phyloP scores from a whole-genome alignment of 2,113 vertebrate species.

The Lasiurus borealis region DNA sequence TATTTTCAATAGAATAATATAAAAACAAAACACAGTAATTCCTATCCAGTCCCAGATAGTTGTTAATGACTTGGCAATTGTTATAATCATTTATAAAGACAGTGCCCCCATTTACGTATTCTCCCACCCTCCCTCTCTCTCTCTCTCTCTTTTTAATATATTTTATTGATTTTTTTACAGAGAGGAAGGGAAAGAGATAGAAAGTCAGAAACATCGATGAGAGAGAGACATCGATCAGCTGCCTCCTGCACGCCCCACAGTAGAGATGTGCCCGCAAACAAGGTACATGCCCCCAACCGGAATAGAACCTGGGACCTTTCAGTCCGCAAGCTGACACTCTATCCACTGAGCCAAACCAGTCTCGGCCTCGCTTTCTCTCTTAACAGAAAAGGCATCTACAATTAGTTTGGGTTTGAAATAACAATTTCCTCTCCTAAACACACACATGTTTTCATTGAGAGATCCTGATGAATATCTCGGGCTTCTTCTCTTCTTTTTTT shows the following conservation, averaged over 20 bases:
- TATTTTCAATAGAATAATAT: neutral
- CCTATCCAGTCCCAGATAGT: neutral
- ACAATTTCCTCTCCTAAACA: neutral
- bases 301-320: too few relatives aligned
- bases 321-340: too few relatives aligned
- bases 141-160: too few relatives aligned
- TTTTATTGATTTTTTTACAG: too few relatives aligned
- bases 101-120: neutral
- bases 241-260: too few relatives aligned
- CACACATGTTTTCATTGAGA: neutral
- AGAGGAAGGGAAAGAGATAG: too few relatives aligned
- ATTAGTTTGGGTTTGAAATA: neutral
- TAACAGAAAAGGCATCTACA: neutral
- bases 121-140: rapidly evolving
- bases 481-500: neutral
- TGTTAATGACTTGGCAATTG: neutral
- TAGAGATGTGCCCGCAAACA: too few relatives aligned
- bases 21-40: neutral
- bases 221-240: too few relatives aligned
- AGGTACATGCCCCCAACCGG: too few relatives aligned
- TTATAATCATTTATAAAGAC: neutral
- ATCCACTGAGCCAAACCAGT: too few relatives aligned
- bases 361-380: too few relatives aligned
- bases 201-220: too few relatives aligned
- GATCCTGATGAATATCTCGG: neutral